Conservation (phyloP, 2,113 vertebrate genomes). For the Leptosomus discolor region DNA sequence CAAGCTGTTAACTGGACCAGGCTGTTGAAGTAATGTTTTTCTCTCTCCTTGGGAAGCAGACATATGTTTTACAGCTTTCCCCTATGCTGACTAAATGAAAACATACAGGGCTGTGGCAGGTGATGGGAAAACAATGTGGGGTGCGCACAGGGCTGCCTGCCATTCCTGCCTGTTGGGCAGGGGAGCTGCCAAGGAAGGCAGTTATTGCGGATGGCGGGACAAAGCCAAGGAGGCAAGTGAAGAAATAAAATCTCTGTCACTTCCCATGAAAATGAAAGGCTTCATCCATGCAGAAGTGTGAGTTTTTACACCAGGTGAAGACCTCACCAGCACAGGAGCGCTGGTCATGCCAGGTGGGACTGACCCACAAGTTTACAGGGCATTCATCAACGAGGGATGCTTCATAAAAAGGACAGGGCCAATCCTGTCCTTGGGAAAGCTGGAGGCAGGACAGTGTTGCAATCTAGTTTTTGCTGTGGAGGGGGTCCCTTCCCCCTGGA, state of each 20-base stretch:
- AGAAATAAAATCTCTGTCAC: neutral
- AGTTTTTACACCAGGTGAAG: neutral
- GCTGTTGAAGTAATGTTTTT: neutral
- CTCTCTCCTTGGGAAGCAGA: conserved; percentile 30
- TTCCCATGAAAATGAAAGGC: neutral
- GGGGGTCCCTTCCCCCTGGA: neutral
- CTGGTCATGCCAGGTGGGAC: neutral
- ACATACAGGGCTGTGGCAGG: conserved; percentile 4
- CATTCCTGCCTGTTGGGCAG: neutral
- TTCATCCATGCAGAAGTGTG: neutral
- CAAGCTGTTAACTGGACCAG: conserved; percentile 50
- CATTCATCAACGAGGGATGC: fast-evolving
- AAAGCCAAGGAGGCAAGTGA: neutral
- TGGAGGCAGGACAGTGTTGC: neutral
- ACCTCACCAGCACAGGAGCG: neutral
- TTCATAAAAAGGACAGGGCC: neutral
- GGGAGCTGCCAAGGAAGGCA: neutral
- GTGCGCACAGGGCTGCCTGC: neutral
- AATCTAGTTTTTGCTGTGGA: neutral
- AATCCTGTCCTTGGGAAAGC: neutral
- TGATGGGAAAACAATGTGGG: conserved; percentile 32
- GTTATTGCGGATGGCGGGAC: neutral
- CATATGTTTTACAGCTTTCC: conserved; percentile 51
- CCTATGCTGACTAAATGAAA: conserved; percentile 40
- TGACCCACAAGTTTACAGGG: fast-evolving